Evolutionary conservation across 53 echinoderm and acorn worm species (phyloP).

Genomic region (Henricia sp.): DNA sequence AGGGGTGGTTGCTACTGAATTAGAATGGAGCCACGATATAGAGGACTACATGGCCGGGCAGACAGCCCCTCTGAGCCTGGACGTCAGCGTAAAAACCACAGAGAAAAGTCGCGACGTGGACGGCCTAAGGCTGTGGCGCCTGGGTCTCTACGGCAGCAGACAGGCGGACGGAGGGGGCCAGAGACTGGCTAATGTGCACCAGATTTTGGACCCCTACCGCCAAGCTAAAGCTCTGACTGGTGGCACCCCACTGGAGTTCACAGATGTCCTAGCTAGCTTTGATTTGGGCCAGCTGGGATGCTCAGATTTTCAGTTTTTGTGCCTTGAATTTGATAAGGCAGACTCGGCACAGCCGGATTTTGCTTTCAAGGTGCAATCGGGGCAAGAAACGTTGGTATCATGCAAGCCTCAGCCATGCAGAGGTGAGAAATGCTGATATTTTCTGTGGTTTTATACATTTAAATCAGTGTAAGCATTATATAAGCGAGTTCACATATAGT

Average conservation of each 20-base stretch:
- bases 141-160: constrained; percentile 81
- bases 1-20: constrained; percentile 60
- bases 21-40: constrained; percentile 63
- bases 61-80: constrained; percentile 51
- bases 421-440: constrained; percentile 58
- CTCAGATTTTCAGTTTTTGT: constrained; percentile 77
- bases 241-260: constrained; percentile 49
- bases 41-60: constrained; percentile 48
- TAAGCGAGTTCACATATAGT: too few relatives aligned
- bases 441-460: too few relatives aligned
- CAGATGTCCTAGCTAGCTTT: constrained; percentile 27
- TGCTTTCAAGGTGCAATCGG: constrained; percentile 58
- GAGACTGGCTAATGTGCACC: constrained; percentile 64
- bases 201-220: constrained; percentile 76
- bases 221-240: constrained; percentile 56
- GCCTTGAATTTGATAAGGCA: constrained; percentile 77
- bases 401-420: constrained; percentile 73
- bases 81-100: constrained; percentile 59
- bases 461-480: too few relatives aligned
- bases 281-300: constrained; percentile 87
- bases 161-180: constrained; percentile 82
- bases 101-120: constrained; percentile 81
- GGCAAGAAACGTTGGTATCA: constrained; percentile 58
- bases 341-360: constrained; percentile 62
- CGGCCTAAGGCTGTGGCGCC: constrained; percentile 81